These are phyloP conservation scores for Acholoe squamosa DNA, from an alignment of 2,888 invertebrate genomes.

Conservation along the genomic window DNA sequence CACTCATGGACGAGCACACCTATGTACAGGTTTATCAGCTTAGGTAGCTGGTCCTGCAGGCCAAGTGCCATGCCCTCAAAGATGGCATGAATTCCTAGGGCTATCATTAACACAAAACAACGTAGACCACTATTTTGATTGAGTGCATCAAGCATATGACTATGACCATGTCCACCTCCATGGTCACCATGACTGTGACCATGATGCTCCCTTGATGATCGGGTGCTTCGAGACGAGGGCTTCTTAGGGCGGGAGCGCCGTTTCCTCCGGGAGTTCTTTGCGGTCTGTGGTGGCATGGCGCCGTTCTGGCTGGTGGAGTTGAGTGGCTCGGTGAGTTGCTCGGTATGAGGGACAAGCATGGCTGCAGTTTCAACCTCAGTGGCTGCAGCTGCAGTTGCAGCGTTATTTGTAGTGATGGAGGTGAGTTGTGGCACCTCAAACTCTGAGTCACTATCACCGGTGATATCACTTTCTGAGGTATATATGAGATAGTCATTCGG, in stretches of 20 bases:
- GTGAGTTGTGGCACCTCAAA: background rate
- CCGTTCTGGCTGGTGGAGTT: background rate
- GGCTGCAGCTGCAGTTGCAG: background rate
- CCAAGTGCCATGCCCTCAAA: constrained; percentile 83
- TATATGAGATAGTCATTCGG: constrained; percentile 44
- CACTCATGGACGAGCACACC: constrained; percentile 80
- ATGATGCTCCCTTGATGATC: background rate
- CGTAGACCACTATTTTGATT: constrained; percentile 70
- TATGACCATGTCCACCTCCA: constrained; percentile 70
- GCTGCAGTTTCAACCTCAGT: constrained; percentile 25
- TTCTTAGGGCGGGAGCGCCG: background rate
- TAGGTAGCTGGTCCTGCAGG: constrained; percentile 76
- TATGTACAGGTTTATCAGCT: constrained; percentile 76
- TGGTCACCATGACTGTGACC: constrained; percentile 66
- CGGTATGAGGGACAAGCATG: constrained; percentile 32
- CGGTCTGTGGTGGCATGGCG: background rate
- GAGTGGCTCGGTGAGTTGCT: background rate
- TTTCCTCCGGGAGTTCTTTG: background rate
- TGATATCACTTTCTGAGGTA: constrained; percentile 41
- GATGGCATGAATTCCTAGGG: constrained; percentile 80
- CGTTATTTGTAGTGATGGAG: background rate
- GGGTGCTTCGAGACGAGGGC: background rate
- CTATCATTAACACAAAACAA: constrained; percentile 78
- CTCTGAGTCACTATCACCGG: constrained; percentile 49
- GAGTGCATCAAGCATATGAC: constrained; percentile 66